Conservation (phyloP, 2,888 invertebrate species). For the Agriotes lineatus region DNA sequence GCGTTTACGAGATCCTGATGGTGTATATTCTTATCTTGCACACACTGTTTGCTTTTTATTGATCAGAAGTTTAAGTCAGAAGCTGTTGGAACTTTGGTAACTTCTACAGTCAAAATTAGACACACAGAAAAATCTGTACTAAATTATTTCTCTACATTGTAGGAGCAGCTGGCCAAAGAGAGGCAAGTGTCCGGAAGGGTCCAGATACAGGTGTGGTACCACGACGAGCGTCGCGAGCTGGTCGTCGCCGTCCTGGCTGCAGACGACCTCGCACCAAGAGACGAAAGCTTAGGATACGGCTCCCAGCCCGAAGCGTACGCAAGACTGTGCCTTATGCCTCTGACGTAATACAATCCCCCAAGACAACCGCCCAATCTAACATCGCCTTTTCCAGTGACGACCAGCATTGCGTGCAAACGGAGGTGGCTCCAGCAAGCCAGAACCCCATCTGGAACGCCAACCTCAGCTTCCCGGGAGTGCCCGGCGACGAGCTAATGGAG, state of each 20-base stretch:
- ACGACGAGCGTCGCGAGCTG: conserved; percentile 84
- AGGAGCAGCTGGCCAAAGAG: conserved; percentile 82
- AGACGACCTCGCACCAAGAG: conserved; percentile 84
- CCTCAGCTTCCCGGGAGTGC: conserved; percentile 83
- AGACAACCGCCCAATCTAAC: too few relatives aligned
- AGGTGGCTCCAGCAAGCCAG: conserved; percentile 87
- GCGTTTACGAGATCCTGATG: too few relatives aligned
- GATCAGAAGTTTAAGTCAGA: too few relatives aligned
- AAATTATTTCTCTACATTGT: conserved; percentile 52
- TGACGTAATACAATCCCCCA: conserved; percentile 70
- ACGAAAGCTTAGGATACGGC: conserved; percentile 83
- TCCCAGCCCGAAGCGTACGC: conserved; percentile 87
- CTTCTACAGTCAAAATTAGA: too few relatives aligned
- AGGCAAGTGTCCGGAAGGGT: conserved; percentile 83
- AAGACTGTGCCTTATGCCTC: conserved; percentile 82
- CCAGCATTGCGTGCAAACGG: conserved; percentile 83
- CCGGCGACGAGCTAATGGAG: conserved; percentile 83
- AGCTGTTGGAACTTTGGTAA: too few relatives aligned
- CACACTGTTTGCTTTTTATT: too few relatives aligned
- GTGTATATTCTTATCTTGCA: too few relatives aligned
- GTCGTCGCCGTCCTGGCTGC: conserved; percentile 89
- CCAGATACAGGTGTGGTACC: conserved; percentile 91
- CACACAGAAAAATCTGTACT: too few relatives aligned
- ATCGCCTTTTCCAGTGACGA: conserved; percentile 76
- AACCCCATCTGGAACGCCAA: conserved; percentile 96